These are phyloP conservation scores for Fulica atra DNA, from an alignment of 2,113 vertebrate genomes.

Conservation along the genomic window DNA sequence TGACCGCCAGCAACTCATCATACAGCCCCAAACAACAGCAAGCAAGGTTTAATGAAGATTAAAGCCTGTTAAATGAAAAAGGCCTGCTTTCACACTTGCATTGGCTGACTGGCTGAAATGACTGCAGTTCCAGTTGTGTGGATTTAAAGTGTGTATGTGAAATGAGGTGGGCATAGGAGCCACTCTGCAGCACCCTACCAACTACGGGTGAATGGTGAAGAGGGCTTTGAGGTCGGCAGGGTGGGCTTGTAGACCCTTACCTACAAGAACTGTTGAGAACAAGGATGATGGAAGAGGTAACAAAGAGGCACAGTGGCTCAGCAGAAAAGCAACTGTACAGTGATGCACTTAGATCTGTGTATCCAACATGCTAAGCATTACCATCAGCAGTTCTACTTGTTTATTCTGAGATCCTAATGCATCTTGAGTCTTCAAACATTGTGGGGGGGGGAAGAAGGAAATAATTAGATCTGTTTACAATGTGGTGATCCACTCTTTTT, in stretches of 20 bases:
- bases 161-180: not conserved
- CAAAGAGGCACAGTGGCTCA: not conserved
- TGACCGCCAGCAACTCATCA: not conserved
- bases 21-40: not conserved
- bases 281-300: not conserved
- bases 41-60: not conserved
- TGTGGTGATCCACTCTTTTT: not conserved
- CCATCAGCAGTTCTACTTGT: not conserved
- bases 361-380: not conserved
- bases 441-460: not conserved
- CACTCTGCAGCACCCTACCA: not conserved
- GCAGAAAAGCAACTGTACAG: not conserved
- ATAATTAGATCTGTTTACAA: not conserved
- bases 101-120: not conserved
- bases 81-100: not conserved
- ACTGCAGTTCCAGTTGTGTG: not conserved
- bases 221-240: not conserved
- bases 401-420: not conserved
- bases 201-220: not conserved
- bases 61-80: not conserved
- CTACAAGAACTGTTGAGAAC: not conserved
- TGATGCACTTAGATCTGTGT: not conserved
- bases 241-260: not conserved
- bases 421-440: not conserved
- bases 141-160: not conserved